These are phyloP conservation scores for Coracias cyanogaster DNA, from an alignment of 2,797 vertebrate genomes.

Conservation along the genomic window DNA sequence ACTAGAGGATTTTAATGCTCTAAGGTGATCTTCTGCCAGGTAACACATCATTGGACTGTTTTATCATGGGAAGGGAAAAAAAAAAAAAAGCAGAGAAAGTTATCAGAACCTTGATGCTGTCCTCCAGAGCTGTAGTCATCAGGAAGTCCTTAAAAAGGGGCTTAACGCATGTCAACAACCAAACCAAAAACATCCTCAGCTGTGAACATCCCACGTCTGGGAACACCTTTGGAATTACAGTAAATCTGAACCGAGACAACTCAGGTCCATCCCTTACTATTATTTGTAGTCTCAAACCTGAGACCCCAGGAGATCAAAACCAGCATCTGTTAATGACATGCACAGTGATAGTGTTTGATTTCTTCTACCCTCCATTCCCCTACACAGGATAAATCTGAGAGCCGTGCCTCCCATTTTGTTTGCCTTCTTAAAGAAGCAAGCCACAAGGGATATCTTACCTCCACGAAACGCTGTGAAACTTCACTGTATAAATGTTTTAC, in stretches of 20 bases:
- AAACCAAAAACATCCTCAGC: not conserved
- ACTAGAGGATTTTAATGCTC: not conserved
- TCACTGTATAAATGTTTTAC: not conserved
- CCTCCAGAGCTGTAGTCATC: not conserved
- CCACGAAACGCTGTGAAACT: not conserved
- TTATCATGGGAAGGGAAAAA: rapidly evolving
- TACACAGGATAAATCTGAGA: not conserved
- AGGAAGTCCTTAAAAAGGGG: not conserved
- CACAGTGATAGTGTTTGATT: not conserved
- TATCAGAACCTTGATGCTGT: rapidly evolving
- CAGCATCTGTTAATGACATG: not conserved
- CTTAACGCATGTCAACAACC: not conserved
- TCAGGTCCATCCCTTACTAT: not conserved
- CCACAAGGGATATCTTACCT: not conserved
- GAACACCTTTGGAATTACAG: not conserved
- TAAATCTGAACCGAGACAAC: not conserved
- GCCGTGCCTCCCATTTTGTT: not conserved
- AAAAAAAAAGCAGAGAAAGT: not conserved
- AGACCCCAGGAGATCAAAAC: not conserved
- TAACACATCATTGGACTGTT: not conserved
- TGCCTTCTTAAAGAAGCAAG: not conserved
- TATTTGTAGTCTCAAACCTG: not conserved
- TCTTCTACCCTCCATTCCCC: not conserved
- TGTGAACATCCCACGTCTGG: not conserved
- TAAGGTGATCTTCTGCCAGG: not conserved